Base-by-base conservation (phyloP, 1,140 invertebrate species). In the Monomorium pharaonis region DNA sequence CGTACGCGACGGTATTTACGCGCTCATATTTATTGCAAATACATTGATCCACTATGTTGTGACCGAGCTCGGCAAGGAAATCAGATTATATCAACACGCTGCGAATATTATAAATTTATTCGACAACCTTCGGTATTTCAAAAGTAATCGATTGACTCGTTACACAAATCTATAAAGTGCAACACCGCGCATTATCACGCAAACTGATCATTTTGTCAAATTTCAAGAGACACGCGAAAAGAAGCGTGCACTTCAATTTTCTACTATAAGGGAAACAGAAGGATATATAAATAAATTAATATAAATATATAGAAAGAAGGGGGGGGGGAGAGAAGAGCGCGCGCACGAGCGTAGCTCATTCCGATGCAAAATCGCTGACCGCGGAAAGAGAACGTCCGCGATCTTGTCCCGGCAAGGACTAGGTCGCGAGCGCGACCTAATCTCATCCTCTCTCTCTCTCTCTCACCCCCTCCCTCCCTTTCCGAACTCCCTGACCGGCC, bases 381-480 rank as follows among this genome's bases (percentile, higher is more conserved):
- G 78, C 78, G 58, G 74, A 70, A 81, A 81, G 30, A 69, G 56
- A 89, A 72, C 56, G 88, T 75, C 88, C 74, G 77, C 88, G 88
- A 84, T 90, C 88, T 90, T 85, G 88, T 76, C 74, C 78, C 44
- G 75, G 67, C 88, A 90, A 90, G 88, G 88, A 90, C 88, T 88
- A 90, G 88, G 88, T 90, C 88, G 88, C 88, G 85, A 90, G 76
- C 80, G 85, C 85, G 80, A 67, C 85, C 75, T 90, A 89, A 90
- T 85, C 87, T 74, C 42, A 16, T 51, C 37, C 30, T 24, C 47
- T 24, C 58, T 21, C 7, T n/a, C 16, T 21, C 60, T 37, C 30
- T 16, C 37, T 37, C 37, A 6, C 37, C 37, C 37, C 37, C 37
- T 37, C 18, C 30, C 12, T 42, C 51, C 42, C 42, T 33, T 44